Evolutionary conservation across 2,888 invertebrate species (phyloP), one percentile per base, ranked within the genome.

Genomic region (Parasteatoda lunata): DNA sequence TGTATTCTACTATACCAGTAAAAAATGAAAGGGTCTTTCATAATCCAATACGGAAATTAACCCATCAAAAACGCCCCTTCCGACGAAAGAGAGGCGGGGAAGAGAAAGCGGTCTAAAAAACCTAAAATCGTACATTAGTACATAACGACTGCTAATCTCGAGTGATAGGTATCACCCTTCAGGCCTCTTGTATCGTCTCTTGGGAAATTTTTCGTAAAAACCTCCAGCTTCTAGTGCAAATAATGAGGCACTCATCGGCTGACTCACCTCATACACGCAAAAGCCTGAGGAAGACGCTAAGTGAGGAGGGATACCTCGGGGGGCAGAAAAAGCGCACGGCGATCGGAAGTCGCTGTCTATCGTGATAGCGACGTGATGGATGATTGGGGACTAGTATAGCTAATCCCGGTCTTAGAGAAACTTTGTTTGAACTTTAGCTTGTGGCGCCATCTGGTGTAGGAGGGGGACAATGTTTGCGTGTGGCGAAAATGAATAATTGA

Each of bases 31-130:
- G 52, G 48, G 7, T 30, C 51, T 49, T 7, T 52, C 52, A 49
- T 83, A 83, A 83, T 83, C 77, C 83, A 83, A 64, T 72, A 54
- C 77, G 83, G 83, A 83, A 83, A 83, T 83, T 83, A 83, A 83
- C 83, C 77, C 83, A 83, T 83, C 83, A 83, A 71, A 75, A 66
- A 70, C 45, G 64, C 83, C 51, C 83, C 83, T 45, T n/a, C 77
- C 70, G 59, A 59, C 59, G 65, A 66, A 51, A 65, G 54, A 69
- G 65, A 72, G 45, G 9, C 30, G 8, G 9, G 68, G 49, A 51
- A n/a, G 73, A n/a, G n/a, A 59, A 59, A 30, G 52, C 13, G 64
- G 65, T 9, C 51, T 52, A 77, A 54, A 80, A 13, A n/a, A 13
- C 51, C 64, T 51, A 49, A 48, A 72, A 65, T 59, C 76, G 70